Conservation (phyloP, 2,797 vertebrate species). For the Rhinella marina region DNA sequence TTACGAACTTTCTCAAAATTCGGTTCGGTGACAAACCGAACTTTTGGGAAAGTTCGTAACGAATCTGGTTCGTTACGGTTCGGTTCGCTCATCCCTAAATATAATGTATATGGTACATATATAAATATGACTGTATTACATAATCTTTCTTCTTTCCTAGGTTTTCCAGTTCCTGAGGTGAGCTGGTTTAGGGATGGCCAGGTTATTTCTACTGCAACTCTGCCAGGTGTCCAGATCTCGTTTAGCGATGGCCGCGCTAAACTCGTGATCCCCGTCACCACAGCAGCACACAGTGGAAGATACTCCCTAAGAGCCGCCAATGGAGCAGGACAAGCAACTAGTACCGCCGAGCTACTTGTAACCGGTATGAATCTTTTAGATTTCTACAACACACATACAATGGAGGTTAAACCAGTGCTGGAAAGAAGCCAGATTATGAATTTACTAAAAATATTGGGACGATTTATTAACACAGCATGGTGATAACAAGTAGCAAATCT, state of each 20-base stretch:
- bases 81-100: no score
- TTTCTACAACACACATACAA: not conserved
- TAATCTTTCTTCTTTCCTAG: slow-evolving; percentile 67
- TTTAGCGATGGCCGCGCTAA: slow-evolving; percentile 97
- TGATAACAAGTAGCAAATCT: no score
- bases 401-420: not conserved
- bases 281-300: slow-evolving; percentile 89
- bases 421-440: not conserved
- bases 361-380: slow-evolving; percentile 79
- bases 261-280: slow-evolving; percentile 89
- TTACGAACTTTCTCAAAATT: no score
- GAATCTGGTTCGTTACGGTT: no score
- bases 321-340: slow-evolving; percentile 96
- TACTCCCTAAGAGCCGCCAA: slow-evolving; percentile 98
- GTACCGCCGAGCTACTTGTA: slow-evolving; percentile 94
- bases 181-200: slow-evolving; percentile 99
- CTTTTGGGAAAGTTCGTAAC: no score
- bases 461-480: no score
- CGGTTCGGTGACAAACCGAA: no score
- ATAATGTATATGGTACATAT: not conserved
- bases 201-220: slow-evolving; percentile 89
- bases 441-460: not conserved
- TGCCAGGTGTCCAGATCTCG: slow-evolving; percentile 94
- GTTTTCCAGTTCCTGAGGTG: slow-evolving; percentile 98
- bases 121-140: not conserved